phyloP scores from a whole-genome alignment of 2,113 vertebrate species.

The Solenodon paradoxus region DNA sequence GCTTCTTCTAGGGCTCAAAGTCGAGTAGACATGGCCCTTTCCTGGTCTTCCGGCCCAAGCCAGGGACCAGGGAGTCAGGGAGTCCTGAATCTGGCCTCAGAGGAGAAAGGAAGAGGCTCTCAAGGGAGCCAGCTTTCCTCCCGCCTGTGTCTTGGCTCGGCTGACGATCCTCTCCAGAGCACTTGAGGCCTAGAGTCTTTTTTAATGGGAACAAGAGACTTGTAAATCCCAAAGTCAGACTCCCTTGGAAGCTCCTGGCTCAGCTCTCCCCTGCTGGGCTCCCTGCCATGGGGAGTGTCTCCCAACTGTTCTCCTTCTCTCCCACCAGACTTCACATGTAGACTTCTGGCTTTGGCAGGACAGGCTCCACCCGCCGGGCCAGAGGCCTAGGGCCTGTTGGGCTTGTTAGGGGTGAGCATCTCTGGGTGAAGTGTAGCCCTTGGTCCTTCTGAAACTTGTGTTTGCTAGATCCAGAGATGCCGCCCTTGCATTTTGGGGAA shows the following conservation, averaged over 20 bases:
- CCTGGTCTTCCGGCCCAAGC: not conserved
- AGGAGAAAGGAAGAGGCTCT: not conserved
- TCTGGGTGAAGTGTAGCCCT: not conserved
- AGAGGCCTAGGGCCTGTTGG: not conserved
- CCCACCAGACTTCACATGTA: not conserved
- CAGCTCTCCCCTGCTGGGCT: conserved; percentile 32
- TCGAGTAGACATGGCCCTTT: not conserved
- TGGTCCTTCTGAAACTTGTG: not conserved
- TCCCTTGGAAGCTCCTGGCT: conserved; percentile 68
- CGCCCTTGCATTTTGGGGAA: not conserved
- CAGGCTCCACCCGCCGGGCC: not conserved
- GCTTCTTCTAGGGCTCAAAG: not conserved
- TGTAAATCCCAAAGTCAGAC: conserved; percentile 67
- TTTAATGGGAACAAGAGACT: conserved; percentile 69
- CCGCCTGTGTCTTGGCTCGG: not conserved
- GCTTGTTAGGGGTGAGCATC: not conserved
- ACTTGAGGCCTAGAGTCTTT: conserved; percentile 55
- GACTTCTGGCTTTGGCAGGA: not conserved
- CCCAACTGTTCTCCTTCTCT: not conserved
- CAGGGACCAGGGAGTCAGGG: not conserved
- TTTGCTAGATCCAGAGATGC: not conserved
- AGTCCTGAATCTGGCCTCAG: not conserved
- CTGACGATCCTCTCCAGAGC: conserved; percentile 24
- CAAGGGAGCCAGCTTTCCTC: not conserved
- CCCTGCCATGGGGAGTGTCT: conserved; percentile 42